Evolutionary conservation across 2,113 vertebrate species (phyloP).

Genomic region (Epinephelus moara): DNA sequence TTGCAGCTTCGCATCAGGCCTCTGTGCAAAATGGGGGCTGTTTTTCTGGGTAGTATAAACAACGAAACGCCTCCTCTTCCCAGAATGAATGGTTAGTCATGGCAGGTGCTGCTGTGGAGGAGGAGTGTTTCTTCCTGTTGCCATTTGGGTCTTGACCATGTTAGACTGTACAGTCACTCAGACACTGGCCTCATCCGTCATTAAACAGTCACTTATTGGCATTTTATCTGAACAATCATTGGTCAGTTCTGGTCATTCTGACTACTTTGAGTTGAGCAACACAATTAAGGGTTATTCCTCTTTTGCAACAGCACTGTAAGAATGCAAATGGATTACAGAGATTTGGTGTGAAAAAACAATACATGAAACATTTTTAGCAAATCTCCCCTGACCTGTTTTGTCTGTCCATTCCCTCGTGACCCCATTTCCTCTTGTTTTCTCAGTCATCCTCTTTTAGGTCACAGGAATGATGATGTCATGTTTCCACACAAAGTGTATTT

Average conservation of each 20-base stretch:
- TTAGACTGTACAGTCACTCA: conserved; percentile 57
- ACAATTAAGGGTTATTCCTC: not conserved
- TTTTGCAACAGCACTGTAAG: not conserved
- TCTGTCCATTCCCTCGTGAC: conserved; percentile 30
- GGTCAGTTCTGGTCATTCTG: not conserved
- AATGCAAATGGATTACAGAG: not conserved
- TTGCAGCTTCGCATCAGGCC: conserved; percentile 56
- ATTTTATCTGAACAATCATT: not conserved
- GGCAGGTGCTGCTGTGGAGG: conserved; percentile 76
- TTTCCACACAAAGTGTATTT: conserved; percentile 21
- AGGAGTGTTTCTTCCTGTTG: conserved; percentile 80
- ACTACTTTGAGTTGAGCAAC: not conserved
- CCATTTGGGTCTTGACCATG: conserved; percentile 70
- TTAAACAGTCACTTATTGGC: not conserved
- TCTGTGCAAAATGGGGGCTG: conserved; percentile 66
- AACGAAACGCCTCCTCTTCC: conserved; percentile 82
- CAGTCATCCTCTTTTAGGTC: conserved; percentile 37
- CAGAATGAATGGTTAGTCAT: conserved; percentile 84
- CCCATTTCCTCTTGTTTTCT: conserved; percentile 55
- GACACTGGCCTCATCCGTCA: conserved; percentile 24
- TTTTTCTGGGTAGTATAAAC: conserved; percentile 77
- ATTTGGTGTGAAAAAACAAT: not conserved
- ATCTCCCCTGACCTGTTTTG: conserved; percentile 22
- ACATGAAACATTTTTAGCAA: not conserved
- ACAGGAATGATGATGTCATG: conserved; percentile 40